Conservation (phyloP, 2,113 vertebrate species). For the Laticauda colubrina region DNA sequence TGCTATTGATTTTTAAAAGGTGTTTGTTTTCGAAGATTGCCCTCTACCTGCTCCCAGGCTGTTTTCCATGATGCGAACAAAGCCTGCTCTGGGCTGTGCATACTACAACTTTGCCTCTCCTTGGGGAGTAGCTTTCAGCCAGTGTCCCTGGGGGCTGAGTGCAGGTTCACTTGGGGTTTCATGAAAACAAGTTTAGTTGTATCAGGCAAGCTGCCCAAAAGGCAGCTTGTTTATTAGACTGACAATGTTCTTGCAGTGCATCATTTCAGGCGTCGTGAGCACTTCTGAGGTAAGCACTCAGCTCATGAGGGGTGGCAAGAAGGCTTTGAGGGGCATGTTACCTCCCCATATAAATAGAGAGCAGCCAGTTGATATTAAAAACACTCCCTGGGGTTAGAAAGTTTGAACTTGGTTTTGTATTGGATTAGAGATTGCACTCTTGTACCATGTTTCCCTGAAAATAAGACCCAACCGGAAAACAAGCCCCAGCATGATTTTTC, state of each 20-base stretch:
- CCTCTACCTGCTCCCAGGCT: not conserved
- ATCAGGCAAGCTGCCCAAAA: not conserved
- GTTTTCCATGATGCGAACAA: not conserved
- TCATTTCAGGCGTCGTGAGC: not conserved
- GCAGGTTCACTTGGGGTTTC: not conserved
- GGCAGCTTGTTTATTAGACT: not conserved
- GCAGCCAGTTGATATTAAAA: not conserved
- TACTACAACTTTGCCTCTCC: not conserved
- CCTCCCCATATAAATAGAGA: not conserved
- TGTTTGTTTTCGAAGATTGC: not conserved
- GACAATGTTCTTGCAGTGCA: not conserved
- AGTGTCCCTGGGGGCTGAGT: not conserved
- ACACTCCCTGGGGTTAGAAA: not conserved
- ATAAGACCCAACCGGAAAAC: too few relatives aligned
- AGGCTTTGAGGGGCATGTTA: too few relatives aligned
- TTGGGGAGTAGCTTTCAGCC: fast-evolving
- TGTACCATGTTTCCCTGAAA: not conserved
- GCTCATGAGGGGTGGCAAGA: not conserved
- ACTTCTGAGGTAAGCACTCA: not conserved
- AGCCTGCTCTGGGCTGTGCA: not conserved
- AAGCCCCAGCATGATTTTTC: too few relatives aligned
- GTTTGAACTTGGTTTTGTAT: not conserved
- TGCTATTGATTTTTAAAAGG: not conserved
- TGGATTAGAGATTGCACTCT: not conserved
- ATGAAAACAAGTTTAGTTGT: not conserved